phyloP scores from a whole-genome alignment of 2,113 vertebrate genomes.

The Spea bombifrons region DNA sequence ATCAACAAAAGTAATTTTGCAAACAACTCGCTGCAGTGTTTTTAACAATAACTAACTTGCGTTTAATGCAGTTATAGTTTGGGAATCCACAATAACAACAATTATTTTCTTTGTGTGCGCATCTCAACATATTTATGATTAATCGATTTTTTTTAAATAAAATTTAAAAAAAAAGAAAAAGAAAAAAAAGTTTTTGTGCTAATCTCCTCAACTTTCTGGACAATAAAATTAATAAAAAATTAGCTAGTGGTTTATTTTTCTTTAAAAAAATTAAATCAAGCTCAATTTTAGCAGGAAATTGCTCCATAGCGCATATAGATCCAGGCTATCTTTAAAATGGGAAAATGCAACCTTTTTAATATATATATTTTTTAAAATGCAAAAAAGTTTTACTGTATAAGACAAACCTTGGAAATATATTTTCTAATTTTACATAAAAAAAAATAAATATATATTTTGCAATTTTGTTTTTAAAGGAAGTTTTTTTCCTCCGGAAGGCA shows the following conservation, averaged over 20 bases:
- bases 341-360: too few species aligned
- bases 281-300: too few species aligned
- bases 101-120: conserved; percentile 1
- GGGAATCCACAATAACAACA: conserved; percentile 14
- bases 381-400: background rate
- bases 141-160: background rate
- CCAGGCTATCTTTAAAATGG: too few species aligned
- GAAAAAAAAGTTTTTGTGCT: background rate
- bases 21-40: conserved; percentile 80
- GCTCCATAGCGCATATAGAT: too few species aligned
- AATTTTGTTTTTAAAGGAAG: conserved; percentile 42
- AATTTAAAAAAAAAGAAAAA: too few species aligned
- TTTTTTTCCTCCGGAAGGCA: conserved; percentile 42
- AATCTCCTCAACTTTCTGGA: background rate
- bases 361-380: background rate
- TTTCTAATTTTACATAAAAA: conserved; percentile 23
- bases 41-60: conserved; percentile 79
- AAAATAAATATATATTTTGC: conserved; percentile 19
- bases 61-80: conserved; percentile 52
- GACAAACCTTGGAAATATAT: background rate
- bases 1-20: conserved; percentile 94
- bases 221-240: background rate
- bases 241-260: background rate
- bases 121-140: conserved; percentile 3
- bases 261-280: too few species aligned